Base-by-base conservation (phyloP, 2,113 vertebrate genomes). In the Esox niger region DNA sequence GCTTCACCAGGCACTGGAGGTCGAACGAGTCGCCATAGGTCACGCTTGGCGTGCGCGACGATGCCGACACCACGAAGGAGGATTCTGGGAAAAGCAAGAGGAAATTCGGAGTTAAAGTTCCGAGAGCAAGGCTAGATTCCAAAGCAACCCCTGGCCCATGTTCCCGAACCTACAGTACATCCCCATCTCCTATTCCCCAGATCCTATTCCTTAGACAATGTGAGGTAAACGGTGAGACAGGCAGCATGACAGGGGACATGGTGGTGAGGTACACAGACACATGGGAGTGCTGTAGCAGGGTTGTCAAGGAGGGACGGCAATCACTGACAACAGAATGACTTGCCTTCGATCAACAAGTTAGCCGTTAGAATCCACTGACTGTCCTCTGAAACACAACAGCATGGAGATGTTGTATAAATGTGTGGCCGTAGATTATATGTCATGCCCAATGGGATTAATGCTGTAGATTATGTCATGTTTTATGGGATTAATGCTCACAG, bases 1-100 rank as follows among this genome's bases (percentile, higher is more conserved):
- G 95, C 74, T 98, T 98, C 77, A 99, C 95, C 85, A 99, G 93
- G 78, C 97, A 99, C 79, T 98, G 93, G 1, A 99, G 91, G 84
- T 98, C 96, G 0, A 99, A 98, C 6, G 95, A 95, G 46, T 98
- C 95, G 0, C 94, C 94, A 70, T 94, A 98, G 66, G 93, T 94
- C 17, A 99, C 94, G 0, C 95, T 95, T 0, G 96, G 97, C 0
- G 95, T 99, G 52, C 97, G 93, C 0, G 97, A 97, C 56, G 96
- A 95, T n/a, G 97, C 97, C 0, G 95, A 97, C 66, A 98, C 93
- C 0, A 93, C 93, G 67, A 99, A 98, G 1, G 95, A 93, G 0
- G 92, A 94, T 79, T 98, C 97, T 99, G 88, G 0, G 70, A 61
- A 57, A 47, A 55, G 65, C 66, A 56, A 75, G 38, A 75, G 61